phyloP scores from a whole-genome alignment of 2,113 vertebrate species.

The Tragulus kanchil region DNA sequence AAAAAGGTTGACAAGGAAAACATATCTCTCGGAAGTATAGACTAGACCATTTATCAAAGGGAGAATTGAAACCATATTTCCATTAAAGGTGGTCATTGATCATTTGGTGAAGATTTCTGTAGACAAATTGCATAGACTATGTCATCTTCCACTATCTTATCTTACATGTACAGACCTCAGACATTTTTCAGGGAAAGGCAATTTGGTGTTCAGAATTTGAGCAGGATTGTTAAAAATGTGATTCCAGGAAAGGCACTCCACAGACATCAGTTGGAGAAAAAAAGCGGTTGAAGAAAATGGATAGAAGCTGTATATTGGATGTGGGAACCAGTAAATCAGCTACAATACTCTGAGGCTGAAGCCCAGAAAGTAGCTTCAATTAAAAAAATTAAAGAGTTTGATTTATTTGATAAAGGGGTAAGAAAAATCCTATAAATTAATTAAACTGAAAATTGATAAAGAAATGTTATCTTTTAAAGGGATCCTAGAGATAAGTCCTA shows the following conservation, averaged over 20 bases:
- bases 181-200: constrained; percentile 60
- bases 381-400: neutral
- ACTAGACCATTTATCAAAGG: constrained; percentile 75
- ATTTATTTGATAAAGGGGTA: constrained; percentile 10
- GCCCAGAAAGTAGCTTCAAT: neutral
- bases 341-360: neutral
- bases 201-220: constrained; percentile 66
- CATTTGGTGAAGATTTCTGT: constrained; percentile 79
- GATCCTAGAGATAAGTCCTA: neutral
- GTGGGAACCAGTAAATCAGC: constrained; percentile 27
- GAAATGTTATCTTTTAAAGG: neutral
- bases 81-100: constrained; percentile 81
- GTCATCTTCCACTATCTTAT: constrained; percentile 79
- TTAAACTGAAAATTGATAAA: constrained; percentile 17
- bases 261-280: constrained; percentile 47
- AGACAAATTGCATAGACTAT: constrained; percentile 79
- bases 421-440: neutral
- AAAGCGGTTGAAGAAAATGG: constrained; percentile 45
- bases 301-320: neutral
- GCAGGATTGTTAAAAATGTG: constrained; percentile 74
- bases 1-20: constrained; percentile 75
- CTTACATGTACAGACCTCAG: constrained; percentile 73
- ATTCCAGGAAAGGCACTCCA: constrained; percentile 17
- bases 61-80: constrained; percentile 83
- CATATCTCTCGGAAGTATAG: constrained; percentile 68